Conservation (phyloP, 2,888 invertebrate genomes). For the Tethea ocularis region DNA sequence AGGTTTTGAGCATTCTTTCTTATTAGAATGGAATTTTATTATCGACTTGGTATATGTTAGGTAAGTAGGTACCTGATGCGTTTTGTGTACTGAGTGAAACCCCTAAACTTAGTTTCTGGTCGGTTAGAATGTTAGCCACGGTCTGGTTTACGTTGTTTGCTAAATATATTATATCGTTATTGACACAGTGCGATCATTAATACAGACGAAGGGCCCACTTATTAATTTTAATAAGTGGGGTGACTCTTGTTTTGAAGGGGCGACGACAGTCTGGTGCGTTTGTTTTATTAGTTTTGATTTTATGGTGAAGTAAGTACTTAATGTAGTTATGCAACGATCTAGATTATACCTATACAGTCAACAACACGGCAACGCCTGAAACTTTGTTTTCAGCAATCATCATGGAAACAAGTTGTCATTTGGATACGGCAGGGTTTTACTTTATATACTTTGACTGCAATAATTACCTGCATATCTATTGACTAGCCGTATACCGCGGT, state of each 20-base stretch:
- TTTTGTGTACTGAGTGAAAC: conserved; percentile 19
- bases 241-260: conserved; percentile 66
- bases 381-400: not conserved
- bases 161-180: conserved; percentile 79
- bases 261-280: conserved; percentile 60
- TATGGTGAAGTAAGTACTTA: conserved; percentile 52
- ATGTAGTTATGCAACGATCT: conserved; percentile 7
- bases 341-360: not conserved
- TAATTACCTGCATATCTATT: too few species aligned
- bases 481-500: too few species aligned
- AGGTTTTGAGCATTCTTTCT: too few species aligned
- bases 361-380: not conserved
- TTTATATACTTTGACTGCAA: too few species aligned
- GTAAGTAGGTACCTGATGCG: not conserved
- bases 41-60: too few species aligned
- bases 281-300: conserved; percentile 80
- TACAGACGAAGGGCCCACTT: conserved; percentile 78
- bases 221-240: conserved; percentile 84
- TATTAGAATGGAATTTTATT: too few species aligned
- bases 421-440: not conserved
- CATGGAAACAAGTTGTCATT: not conserved
- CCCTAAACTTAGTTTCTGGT: conserved; percentile 30
- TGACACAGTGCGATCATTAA: conserved; percentile 82
- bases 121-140: conserved; percentile 38
- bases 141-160: conserved; percentile 72